Evolutionary conservation across 2,888 invertebrate species (phyloP).

Genomic region (Tinea semifulvella): DNA sequence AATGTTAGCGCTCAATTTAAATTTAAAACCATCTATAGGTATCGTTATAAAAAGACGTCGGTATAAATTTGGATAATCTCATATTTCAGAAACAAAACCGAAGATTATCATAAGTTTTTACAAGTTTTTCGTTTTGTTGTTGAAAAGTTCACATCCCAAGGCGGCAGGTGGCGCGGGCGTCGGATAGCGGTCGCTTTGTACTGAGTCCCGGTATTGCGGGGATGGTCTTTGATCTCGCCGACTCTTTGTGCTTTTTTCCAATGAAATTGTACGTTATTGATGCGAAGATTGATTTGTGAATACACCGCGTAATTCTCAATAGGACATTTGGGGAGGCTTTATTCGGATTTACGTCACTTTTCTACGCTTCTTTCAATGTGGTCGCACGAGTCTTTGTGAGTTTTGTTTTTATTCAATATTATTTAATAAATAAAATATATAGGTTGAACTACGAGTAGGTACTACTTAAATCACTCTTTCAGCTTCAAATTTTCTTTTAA

Average conservation of each 20-base stretch:
- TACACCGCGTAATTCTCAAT: constrained; percentile 22
- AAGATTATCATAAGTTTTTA: constrained; percentile 8
- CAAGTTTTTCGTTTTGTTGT: constrained; percentile 5
- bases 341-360: constrained; percentile 27
- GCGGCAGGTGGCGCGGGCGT: constrained; percentile 56
- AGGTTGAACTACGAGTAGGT: too few species aligned
- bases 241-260: constrained; percentile 39
- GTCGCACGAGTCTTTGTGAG: constrained; percentile 21
- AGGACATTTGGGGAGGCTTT: constrained; percentile 24
- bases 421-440: too few species aligned
- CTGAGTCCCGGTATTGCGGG: constrained; percentile 17
- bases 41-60: background rate
- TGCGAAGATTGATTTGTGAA: constrained; percentile 36
- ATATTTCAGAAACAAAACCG: constrained; percentile 1
- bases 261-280: constrained; percentile 34
- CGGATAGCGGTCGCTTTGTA: constrained; percentile 49
- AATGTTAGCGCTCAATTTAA: too few species aligned
- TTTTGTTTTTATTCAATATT: too few species aligned
- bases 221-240: constrained; percentile 45
- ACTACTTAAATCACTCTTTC: too few species aligned
- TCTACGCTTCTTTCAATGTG: constrained; percentile 17
- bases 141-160: constrained; percentile 8
- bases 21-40: too few species aligned
- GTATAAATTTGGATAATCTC: constrained; percentile 2
- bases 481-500: too few species aligned